A percentile compares a stretch with the other conserved stretches of the same genome.
These are phyloP conservation scores for Merodon equestris DNA, from an alignment of 2,888 invertebrate genomes.

Conservation along the genomic window DNA sequence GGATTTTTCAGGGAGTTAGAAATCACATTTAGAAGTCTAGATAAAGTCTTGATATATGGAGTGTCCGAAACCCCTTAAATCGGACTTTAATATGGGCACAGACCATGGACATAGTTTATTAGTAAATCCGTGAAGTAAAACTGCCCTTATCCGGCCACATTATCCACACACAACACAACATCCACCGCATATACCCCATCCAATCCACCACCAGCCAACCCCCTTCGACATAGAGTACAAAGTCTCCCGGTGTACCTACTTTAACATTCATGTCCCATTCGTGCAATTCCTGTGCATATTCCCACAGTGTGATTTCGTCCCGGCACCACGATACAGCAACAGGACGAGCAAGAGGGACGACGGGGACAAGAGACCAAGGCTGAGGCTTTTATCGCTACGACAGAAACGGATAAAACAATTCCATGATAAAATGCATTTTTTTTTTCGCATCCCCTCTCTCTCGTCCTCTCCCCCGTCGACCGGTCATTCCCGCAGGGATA, in stretches of 20 bases:
- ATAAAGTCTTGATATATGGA: too few species aligned
- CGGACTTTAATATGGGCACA: neutral
- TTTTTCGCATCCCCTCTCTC: too few species aligned
- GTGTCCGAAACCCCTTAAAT: neutral
- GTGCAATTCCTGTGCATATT: slow-evolving; percentile 65
- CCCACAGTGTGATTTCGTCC: slow-evolving; percentile 61
- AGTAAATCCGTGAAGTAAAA: slow-evolving; percentile 22
- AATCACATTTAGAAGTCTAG: too few species aligned
- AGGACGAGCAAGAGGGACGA: neutral
- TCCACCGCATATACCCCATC: too few species aligned
- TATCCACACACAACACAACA: slow-evolving; percentile 60
- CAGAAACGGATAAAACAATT: slow-evolving; percentile 67
- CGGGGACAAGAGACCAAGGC: too few species aligned
- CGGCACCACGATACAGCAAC: slow-evolving; percentile 14
- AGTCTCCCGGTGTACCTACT: slow-evolving; percentile 52
- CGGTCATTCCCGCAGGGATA: slow-evolving; percentile 9
- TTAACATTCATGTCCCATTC: slow-evolving; percentile 67
- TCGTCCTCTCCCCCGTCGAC: too few species aligned
- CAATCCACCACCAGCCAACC: slow-evolving; percentile 13
- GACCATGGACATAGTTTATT: neutral
- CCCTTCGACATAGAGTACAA: slow-evolving; percentile 34
- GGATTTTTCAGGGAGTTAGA: too few species aligned
- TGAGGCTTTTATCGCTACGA: slow-evolving; percentile 66
- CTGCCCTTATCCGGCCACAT: slow-evolving; percentile 56
- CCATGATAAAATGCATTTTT: slow-evolving; percentile 62